Conservation (phyloP, 2,888 invertebrate genomes). For the Eugnorisma glareosa region DNA sequence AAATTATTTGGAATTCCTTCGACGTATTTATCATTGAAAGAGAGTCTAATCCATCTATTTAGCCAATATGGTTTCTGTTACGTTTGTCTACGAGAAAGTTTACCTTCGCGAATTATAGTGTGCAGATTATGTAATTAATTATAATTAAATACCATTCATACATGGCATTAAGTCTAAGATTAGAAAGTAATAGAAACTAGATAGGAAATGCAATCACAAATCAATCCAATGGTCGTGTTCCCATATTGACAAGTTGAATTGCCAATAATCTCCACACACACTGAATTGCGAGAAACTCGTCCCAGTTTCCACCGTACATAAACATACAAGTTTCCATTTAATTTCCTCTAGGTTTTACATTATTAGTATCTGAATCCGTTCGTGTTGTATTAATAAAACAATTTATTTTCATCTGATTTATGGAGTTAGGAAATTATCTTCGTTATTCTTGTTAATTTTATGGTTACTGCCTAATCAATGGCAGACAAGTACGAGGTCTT, state of each 20-base stretch:
- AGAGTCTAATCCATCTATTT: not conserved
- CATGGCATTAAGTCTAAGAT: slow-evolving; percentile 23
- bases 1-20: slow-evolving; percentile 1
- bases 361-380: slow-evolving; percentile 20
- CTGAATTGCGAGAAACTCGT: slow-evolving; percentile 49
- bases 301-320: slow-evolving; percentile 38
- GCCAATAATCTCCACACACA: slow-evolving; percentile 48
- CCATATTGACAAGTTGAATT: slow-evolving; percentile 55
- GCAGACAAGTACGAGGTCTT: slow-evolving; percentile 1
- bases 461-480: slow-evolving; percentile 6
- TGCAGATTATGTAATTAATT: slow-evolving; percentile 31
- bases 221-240: slow-evolving; percentile 55
- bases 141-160: slow-evolving; percentile 38
- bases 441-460: slow-evolving; percentile 12
- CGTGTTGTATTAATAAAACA: slow-evolving; percentile 29
- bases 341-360: slow-evolving; percentile 44
- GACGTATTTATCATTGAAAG: not conserved
- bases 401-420: slow-evolving; percentile 35
- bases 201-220: slow-evolving; percentile 50
- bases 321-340: slow-evolving; percentile 40
- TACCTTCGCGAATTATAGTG: not conserved
- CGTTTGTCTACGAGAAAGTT: slow-evolving; percentile 1
- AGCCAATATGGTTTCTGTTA: not conserved
- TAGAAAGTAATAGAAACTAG: slow-evolving; percentile 56
- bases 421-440: slow-evolving; percentile 19